Base-by-base conservation (phyloP, 1,140 invertebrate species). In the Hyposmocoma kahamanoa region DNA sequence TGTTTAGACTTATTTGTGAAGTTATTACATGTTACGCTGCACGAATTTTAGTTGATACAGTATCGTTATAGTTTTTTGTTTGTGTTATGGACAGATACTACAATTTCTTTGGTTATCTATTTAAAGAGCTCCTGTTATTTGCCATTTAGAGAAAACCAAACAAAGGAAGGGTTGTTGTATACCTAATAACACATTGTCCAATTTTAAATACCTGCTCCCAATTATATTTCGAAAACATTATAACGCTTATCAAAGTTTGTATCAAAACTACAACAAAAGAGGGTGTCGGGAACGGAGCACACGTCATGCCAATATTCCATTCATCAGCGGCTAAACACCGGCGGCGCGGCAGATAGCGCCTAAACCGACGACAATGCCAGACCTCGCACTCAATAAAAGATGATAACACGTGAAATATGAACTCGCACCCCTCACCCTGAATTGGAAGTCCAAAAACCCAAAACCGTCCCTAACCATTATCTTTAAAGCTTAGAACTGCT, bases 331-430 rank as follows among this genome's bases (percentile, higher is more conserved):
- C 78, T 82, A 84, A 84, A 84, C 75, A 82, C 69, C 70, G 66
- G 52, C 78, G 62, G 71, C 66, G 67, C 63, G 53, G 42, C 61
- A 82, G 81, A 84, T 84, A 84, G 76, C 77, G 50, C 75, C 67
- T 84, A 84, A 83, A 84, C 77, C 81, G 67, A 73, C 79, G 80
- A 84, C 81, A 85, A 85, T 85, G 62, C 79, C 67, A 73, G 62
- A 59, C 67, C 76, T 85, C 77, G 79, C 81, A 85, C 79, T 83
- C 79, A 83, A 85, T 85, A 85, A 85, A 85, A 85, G 75, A 85
- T 83, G 82, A 85, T 85, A 85, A 83, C 77, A 80, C 76, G 79
- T 85, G 79, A 85, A 85, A 85, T 85, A 83, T 82, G 81, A 83
- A 84, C 79, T 79, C 70, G 60, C 69, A 76, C 64, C 78, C 72